Base-by-base conservation (phyloP, 2,797 vertebrate genomes). In the Trachops cirrhosus region DNA sequence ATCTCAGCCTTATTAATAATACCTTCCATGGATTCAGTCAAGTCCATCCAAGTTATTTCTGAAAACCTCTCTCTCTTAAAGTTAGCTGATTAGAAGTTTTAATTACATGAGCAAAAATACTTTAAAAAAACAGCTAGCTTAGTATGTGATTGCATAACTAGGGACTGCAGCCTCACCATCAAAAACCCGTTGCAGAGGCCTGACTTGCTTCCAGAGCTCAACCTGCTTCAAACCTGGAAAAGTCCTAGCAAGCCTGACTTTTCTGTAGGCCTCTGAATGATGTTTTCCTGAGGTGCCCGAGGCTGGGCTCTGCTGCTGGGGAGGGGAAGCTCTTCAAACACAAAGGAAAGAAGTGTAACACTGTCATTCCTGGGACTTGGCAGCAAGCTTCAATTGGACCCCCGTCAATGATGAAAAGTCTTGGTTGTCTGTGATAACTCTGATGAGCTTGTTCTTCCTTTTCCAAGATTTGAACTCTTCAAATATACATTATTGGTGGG, bases 81-180 rank as follows among this genome's bases (percentile, higher is more conserved):
- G 19, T 86, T 52, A 86, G 22, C 50, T 46, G 77, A 82, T 68
- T 62, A 26, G 8, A 12, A 26, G 9, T 21, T 80, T 77, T 89
- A 71, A 82, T 82, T 57, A 50, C 16, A 92, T 41, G 11, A 37
- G 57, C 67, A 90, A 92, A 91, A 91, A 84, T 54, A 46, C 21
- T 32, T 46, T 82, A 52, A 18, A 78, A 67, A 24, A 78, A 54
- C 22, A 29, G 7, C n/a, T 32, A 71, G 26, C 29, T 50, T 62
- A 83, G 34, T 54, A 50, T 73, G 87, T 39, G 73, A 50, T 67
- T 64, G 16, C 9, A 21, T 91, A 67, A 41, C 11, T 11, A 75
- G 9, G 14, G 46, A 50, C 44, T 73, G 29, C 34, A 18, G 18
- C 41, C 22, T 75, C 24, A 91, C 21, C 39, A 67, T 48, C n/a